These are phyloP conservation scores for Agelas oroides DNA, from an alignment of 37 sponge, comb jelly and placozoan genomes.

Conservation along the genomic window DNA sequence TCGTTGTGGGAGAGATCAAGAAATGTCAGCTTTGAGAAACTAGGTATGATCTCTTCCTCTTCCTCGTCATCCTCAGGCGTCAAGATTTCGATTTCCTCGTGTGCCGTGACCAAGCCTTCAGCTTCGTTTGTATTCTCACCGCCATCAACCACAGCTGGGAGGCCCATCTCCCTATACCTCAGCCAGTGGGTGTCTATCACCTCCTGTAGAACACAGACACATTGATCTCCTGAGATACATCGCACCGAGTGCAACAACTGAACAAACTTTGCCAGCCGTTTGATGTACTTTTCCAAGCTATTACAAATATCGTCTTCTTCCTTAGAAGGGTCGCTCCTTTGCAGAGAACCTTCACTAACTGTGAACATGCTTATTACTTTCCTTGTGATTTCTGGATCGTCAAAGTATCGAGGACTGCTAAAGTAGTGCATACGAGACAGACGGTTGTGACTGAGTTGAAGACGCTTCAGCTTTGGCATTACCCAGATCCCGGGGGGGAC, in stretches of 20 bases:
- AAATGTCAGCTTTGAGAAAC: constrained; percentile 7
- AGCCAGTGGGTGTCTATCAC: constrained; percentile 32
- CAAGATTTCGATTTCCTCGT: constrained; percentile 4
- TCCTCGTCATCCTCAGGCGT: not conserved
- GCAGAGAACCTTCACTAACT: not conserved
- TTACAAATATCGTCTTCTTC: constrained; percentile 12
- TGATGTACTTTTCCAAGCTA: constrained; percentile 18
- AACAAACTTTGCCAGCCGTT: constrained; percentile 17
- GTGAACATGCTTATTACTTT: constrained; percentile 4
- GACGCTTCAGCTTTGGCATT: constrained; percentile 48
- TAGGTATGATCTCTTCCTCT: constrained; percentile 14
- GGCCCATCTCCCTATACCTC: not conserved
- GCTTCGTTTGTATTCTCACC: no score
- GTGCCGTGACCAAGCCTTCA: no score
- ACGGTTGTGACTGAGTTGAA: constrained; percentile 54
- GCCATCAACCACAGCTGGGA: no score
- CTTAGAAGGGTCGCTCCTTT: not conserved
- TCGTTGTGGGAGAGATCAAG: constrained; percentile 75
- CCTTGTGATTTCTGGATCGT: constrained; percentile 27
- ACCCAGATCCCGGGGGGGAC: constrained; percentile 85
- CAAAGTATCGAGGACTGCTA: constrained; percentile 36
- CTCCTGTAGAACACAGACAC: not conserved
- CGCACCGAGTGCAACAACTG: constrained; percentile 17
- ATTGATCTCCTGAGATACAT: no score
- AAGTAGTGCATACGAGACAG: constrained; percentile 63